Conservation (phyloP, 2,888 invertebrate genomes). For the Pyralis farinalis region DNA sequence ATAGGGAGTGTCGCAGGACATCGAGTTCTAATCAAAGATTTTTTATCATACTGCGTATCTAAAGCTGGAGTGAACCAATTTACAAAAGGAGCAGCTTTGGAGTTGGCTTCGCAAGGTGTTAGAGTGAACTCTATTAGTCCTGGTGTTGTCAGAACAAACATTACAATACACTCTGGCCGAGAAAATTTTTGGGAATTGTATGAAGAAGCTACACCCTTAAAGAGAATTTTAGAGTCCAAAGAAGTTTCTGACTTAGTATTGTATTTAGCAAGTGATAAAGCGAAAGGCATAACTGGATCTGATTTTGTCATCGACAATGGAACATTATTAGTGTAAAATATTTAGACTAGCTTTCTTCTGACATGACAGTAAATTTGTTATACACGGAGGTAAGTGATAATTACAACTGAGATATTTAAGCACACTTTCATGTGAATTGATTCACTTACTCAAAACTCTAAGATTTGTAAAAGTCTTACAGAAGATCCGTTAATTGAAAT, state of each 20-base stretch:
- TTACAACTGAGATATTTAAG: too few species aligned
- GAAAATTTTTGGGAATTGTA: constrained; percentile 24
- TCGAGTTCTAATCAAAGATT: constrained; percentile 3
- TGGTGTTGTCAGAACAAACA: constrained; percentile 34
- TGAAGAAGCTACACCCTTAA: constrained; percentile 6
- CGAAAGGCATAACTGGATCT: constrained; percentile 15
- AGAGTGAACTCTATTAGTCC: constrained; percentile 84
- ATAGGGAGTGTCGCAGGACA: constrained; percentile 27
- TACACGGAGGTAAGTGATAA: too few species aligned
- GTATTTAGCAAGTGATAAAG: constrained; percentile 32
- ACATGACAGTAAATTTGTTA: too few species aligned
- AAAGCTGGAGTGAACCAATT: constrained; percentile 37
- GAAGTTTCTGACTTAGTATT: constrained; percentile 35
- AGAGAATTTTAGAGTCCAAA: constrained; percentile 25
- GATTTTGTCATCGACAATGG: constrained; percentile 12
- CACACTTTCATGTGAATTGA: too few species aligned
- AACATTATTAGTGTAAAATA: too few species aligned
- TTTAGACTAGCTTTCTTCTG: too few species aligned
- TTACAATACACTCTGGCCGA: constrained; percentile 24
- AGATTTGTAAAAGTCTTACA: too few species aligned
- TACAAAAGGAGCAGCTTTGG: constrained; percentile 27
- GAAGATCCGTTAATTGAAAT: too few species aligned
- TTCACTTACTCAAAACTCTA: too few species aligned
- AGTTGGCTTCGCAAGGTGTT: constrained; percentile 27
- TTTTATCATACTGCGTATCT: constrained; percentile 23